Evolutionary conservation across 2,113 vertebrate species (phyloP), one percentile per base, ranked within the genome.

Genomic region (Petroica traversi): DNA sequence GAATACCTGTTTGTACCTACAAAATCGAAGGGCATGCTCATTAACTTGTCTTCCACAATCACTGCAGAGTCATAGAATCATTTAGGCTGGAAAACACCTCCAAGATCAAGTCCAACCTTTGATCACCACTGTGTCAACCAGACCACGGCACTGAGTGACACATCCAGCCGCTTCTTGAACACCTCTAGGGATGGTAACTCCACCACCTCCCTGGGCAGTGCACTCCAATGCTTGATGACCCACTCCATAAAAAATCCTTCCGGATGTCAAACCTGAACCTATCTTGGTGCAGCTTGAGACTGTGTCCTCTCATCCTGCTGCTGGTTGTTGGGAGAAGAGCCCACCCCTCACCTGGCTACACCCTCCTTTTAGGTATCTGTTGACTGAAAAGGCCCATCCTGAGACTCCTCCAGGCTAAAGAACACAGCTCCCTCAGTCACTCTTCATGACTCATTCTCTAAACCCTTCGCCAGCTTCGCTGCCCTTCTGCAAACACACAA

Each of bases 121-220:
- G 20, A 48, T 16, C 20, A 54, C 4, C 40, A 34, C 40, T 9
- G 13, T 55, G 40, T 34, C 25, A 54, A 19, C 14, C 13, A 61
- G 34, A 61, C 20, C 9, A 40, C 2, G 18, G 52, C 29, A 46
- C 40, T 33, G 19, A 52, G 29, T 68, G 55, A 19, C 46, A 75
- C 0, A 0, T 82, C 34, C 54, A 54, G 46, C 8, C 1, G 0
- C 41, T 33, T 54, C 40, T 5, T 33, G 29, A 68, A 48, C n/a
- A 26, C 12, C 25, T 41, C 20, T 28, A 40, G 34, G 2, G 12
- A 40, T 15, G 14, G 34, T 41, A 40, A 48, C 25, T 75, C 25
- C n/a, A 54, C 20, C 19, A n/a, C 3, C 13, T 52, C 46, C 20
- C 54, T 61, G 46, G 14, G 6, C 8, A 82, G 20, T 25, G 54